Evolutionary conservation across 2,888 invertebrate species (phyloP).

Genomic region (Megalurothrips usitatus): DNA sequence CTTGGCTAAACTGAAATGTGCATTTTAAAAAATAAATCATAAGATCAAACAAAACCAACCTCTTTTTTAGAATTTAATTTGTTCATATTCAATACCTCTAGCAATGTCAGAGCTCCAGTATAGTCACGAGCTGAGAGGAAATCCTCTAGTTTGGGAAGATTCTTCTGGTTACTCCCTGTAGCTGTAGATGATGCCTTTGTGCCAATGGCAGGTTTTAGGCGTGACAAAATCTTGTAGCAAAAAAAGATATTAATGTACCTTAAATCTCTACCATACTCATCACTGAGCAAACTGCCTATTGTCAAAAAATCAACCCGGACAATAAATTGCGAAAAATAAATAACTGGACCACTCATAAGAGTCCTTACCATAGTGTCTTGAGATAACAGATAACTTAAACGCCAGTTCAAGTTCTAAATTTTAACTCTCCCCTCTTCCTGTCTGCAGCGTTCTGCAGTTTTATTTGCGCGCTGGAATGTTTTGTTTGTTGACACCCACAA

Average conservation of each 20-base stretch:
- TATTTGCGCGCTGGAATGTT: neutral
- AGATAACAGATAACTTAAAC: no score
- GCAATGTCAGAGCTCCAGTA: conserved; percentile 84
- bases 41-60: conserved; percentile 28
- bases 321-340: no score
- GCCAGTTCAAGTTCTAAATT: neutral
- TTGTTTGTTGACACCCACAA: neutral
- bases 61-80: conserved; percentile 12
- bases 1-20: conserved; percentile 52
- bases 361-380: no score
- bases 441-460: no score
- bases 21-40: conserved; percentile 28
- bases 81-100: conserved; percentile 63
- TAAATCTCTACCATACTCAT: neutral
- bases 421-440: no score
- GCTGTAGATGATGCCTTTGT: conserved; percentile 45
- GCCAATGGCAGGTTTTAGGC: conserved; percentile 66
- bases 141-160: conserved; percentile 72
- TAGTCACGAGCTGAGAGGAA: conserved; percentile 88
- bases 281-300: no score
- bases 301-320: no score
- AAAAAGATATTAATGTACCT: neutral
- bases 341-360: no score
- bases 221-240: conserved; percentile 66
- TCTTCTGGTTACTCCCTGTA: conserved; percentile 39